Evolutionary conservation across 1,140 invertebrate species (phyloP).

Genomic region (Plectrocnemia conspersa): DNA sequence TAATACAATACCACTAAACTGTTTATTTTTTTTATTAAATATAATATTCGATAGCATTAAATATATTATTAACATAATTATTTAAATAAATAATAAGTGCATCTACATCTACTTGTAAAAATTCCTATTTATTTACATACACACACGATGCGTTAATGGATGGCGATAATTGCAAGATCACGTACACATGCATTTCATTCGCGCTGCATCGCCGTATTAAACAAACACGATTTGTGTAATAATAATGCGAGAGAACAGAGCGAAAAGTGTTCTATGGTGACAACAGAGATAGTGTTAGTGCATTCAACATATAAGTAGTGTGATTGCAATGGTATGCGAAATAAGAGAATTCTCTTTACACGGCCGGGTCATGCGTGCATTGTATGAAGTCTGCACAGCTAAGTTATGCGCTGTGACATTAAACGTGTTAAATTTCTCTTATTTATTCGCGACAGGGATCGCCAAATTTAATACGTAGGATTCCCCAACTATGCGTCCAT

Average conservation of each 20-base stretch:
- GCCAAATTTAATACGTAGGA: too few relatives aligned
- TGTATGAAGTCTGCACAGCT: neutral
- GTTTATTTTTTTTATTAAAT: too few relatives aligned
- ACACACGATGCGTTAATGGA: slow-evolving; percentile 15
- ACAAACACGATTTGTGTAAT: neutral
- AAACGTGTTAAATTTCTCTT: neutral
- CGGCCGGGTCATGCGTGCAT: neutral
- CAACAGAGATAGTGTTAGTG: too few relatives aligned
- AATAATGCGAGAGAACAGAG: too few relatives aligned
- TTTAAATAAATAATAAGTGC: too few relatives aligned
- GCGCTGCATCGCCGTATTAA: slow-evolving; percentile 7
- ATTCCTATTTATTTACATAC: neutral
- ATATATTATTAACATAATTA: too few relatives aligned
- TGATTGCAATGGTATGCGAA: neutral
- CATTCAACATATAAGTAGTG: too few relatives aligned
- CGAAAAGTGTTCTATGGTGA: too few relatives aligned
- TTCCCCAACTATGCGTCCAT: too few relatives aligned
- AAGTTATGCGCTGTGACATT: neutral
- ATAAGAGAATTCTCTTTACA: neutral
- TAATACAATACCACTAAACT: too few relatives aligned
- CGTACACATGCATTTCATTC: slow-evolving; percentile 10
- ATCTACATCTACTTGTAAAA: neutral
- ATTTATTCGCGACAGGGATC: slow-evolving; percentile 3
- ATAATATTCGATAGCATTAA: too few relatives aligned
- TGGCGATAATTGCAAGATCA: slow-evolving; percentile 22